Evolutionary conservation across 2,888 invertebrate genomes (phyloP).

Genomic region (Griposia aprilina): DNA sequence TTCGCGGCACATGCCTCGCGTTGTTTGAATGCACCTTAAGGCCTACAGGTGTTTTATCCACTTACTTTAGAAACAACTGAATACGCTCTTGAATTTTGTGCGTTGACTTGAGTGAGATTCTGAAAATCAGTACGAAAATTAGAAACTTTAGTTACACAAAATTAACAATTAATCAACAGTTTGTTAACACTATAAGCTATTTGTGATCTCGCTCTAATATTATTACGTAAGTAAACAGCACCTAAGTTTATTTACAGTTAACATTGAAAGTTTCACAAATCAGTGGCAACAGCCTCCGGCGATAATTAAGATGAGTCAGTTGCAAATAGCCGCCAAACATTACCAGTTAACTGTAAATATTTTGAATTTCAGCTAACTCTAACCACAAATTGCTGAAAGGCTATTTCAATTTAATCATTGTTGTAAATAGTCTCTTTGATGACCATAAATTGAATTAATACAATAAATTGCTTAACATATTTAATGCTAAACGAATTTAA

Average conservation of each 20-base stretch:
- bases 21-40: too few relatives aligned
- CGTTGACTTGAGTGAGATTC: neutral
- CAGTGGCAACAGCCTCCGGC: slow-evolving; percentile 27
- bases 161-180: neutral
- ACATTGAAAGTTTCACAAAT: slow-evolving; percentile 39
- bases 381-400: neutral
- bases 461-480: neutral
- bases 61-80: neutral
- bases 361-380: slow-evolving; percentile 18
- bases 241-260: neutral
- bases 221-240: neutral
- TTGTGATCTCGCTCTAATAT: neutral
- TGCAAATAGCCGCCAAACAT: slow-evolving; percentile 26
- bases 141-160: neutral
- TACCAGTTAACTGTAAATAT: slow-evolving; percentile 38
- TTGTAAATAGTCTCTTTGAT: neutral
- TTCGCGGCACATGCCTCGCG: too few relatives aligned
- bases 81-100: neutral
- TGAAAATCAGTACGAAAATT: neutral
- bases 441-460: too few relatives aligned
- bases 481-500: neutral
- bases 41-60: neutral
- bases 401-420: neutral
- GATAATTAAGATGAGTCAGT: slow-evolving; percentile 47
- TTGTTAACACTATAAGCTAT: neutral